A percentile compares a stretch with the other conserved stretches of the same genome.
These are phyloP conservation scores for Talpa occidentalis DNA, from an alignment of 2,113 vertebrate species.

Conservation along the genomic window DNA sequence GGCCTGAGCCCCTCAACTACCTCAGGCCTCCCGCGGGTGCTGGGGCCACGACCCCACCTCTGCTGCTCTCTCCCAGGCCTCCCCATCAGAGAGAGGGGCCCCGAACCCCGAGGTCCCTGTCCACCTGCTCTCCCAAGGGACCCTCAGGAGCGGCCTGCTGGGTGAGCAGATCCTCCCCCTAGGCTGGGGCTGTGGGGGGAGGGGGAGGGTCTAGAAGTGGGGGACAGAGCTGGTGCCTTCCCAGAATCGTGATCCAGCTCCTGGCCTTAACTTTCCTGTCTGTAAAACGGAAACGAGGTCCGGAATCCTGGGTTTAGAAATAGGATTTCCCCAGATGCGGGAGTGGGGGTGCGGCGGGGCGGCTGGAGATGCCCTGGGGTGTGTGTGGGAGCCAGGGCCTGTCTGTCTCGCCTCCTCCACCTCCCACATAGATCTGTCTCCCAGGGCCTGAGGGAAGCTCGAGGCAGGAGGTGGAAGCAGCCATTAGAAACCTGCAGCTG, in stretches of 20 bases:
- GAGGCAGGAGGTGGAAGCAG: conserved; percentile 80
- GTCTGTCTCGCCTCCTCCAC: too few relatives aligned
- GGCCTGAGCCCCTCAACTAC: too few relatives aligned
- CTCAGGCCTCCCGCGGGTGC: too few relatives aligned
- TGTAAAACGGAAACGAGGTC: background rate
- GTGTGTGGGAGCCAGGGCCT: background rate
- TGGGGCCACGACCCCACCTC: background rate
- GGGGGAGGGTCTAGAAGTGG: rapidly evolving
- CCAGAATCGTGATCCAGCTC: rapidly evolving
- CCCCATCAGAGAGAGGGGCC: background rate
- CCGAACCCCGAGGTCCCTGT: rapidly evolving
- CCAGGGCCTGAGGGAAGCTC: background rate
- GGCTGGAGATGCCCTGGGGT: background rate
- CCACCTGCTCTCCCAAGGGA: conserved; percentile 15
- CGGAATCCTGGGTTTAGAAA: background rate
- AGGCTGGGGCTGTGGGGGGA: background rate
- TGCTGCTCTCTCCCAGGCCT: background rate
- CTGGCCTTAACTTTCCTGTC: background rate
- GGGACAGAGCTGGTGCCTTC: background rate
- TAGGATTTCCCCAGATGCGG: background rate
- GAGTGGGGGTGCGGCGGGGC: rapidly evolving
- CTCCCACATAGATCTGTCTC: background rate
- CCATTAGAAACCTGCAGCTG: conserved; percentile 84
- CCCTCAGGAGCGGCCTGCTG: background rate
- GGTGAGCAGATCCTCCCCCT: background rate